phyloP scores from a whole-genome alignment of 2,888 invertebrate genomes.

The Timema podura region DNA sequence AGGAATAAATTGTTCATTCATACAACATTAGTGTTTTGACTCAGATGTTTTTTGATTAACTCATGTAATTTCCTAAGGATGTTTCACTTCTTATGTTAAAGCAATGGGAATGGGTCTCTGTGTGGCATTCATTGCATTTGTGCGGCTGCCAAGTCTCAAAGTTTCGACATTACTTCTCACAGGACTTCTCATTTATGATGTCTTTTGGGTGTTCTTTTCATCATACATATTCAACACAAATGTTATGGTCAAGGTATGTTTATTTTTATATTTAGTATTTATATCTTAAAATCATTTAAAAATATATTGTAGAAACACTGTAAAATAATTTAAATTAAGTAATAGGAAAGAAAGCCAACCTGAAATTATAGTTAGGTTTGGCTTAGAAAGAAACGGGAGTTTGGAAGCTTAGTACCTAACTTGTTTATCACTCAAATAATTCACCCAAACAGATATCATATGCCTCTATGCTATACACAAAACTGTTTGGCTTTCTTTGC shows the following conservation, averaged over 20 bases:
- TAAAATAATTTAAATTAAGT: no score
- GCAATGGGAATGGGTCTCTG: constrained; percentile 98
- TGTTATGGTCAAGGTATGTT: constrained; percentile 93
- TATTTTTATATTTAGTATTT: constrained; percentile 27
- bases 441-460: no score
- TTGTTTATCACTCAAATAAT: no score
- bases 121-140: constrained; percentile 96
- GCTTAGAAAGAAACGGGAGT: no score
- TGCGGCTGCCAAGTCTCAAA: constrained; percentile 91
- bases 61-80: no score
- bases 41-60: constrained; percentile 9
- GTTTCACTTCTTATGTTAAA: constrained; percentile 46
- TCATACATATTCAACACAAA: constrained; percentile 98
- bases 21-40: neutral
- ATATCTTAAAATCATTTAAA: no score
- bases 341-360: no score
- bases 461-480: no score
- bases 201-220: constrained; percentile 99
- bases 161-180: constrained; percentile 91
- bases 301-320: no score
- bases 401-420: no score
- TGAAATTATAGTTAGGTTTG: no score
- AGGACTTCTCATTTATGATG: constrained; percentile 91
- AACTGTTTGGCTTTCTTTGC: no score
- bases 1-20: neutral